phyloP scores from a whole-genome alignment of 2,888 invertebrate species.

The Amphipyra tragopoginis region DNA sequence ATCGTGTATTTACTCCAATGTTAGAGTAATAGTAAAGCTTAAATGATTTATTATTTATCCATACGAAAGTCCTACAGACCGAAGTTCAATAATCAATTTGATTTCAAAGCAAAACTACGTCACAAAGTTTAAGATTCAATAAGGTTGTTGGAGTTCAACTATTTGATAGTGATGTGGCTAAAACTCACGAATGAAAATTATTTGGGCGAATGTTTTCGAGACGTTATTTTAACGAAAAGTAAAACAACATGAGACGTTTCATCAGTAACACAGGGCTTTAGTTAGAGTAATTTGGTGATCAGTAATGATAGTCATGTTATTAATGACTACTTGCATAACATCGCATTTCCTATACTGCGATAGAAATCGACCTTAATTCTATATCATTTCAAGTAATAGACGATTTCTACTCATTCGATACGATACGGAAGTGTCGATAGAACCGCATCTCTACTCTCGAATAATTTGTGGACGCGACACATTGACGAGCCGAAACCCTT shows the following conservation, averaged over 20 bases:
- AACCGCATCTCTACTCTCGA: slow-evolving; percentile 5
- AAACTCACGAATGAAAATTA: too few species aligned
- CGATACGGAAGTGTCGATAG: slow-evolving; percentile 10
- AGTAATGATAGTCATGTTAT: background rate
- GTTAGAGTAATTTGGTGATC: background rate
- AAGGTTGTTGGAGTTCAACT: background rate
- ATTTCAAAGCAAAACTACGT: background rate
- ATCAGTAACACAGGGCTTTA: background rate
- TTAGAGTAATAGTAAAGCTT: background rate
- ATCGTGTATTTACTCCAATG: slow-evolving; percentile 2
- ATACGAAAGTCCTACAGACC: background rate
- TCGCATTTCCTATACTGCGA: slow-evolving; percentile 12
- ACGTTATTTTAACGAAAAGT: too few species aligned
- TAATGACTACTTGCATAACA: slow-evolving; percentile 13
- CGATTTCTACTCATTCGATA: slow-evolving; percentile 7
- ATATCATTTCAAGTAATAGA: slow-evolving; percentile 15
- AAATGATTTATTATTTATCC: background rate
- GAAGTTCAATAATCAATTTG: slow-evolving; percentile 1
- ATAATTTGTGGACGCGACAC: slow-evolving; percentile 57
- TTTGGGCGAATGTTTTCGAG: too few species aligned
- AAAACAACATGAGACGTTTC: background rate
- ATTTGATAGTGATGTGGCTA: too few species aligned
- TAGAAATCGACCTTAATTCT: slow-evolving; percentile 27
- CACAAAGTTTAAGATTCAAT: slow-evolving; percentile 2
- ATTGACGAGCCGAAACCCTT: slow-evolving; percentile 65